Base-by-base conservation (phyloP, 2,888 invertebrate genomes). In the Boloria selene region DNA sequence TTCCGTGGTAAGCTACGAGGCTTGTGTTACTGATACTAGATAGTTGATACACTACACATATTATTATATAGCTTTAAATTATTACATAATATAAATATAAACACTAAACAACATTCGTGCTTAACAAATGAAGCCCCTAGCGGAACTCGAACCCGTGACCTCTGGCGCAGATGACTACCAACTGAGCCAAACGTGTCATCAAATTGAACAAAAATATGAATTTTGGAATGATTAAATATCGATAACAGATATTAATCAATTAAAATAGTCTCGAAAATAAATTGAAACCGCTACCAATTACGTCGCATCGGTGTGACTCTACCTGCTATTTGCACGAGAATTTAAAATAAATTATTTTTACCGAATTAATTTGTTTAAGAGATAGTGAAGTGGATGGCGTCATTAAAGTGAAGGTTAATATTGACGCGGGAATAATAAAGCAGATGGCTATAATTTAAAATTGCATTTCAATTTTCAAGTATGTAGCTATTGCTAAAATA, bases 361-460 rank as follows among this genome's bases (percentile, higher is more conserved):
- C 52, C 31, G 61, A 58, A 18, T 61, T 44, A 61, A 55, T 65
- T 65, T 61, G 44, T 65, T 65, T 65, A 55, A 65, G 60, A 61
- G 49, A 55, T 61, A 65, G 63, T 63, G 42, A 42, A 63, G 55
- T 63, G 55, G 47, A 47, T 16, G n/a, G 47, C 47, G 16, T 47
- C n/a, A 47, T n/a, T 47, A 16, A 2, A 14, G 16, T 7, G 14
- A 47, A 47, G 14, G 10, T 22, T 22, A 14, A 18, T 18, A 22
- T n/a, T 22, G 18, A 26, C 52, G 13, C 22, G 22, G 22, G 26
- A 22, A n/a, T 5, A 22, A 26, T 26, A 5, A 52, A 52, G 5
- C 16, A 10, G n/a, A 5, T 2, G n/a, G 31, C 10, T 10, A 38
- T 38, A 38, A 38, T 38, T 38, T 38, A 10, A 38, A 38, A 38